A percentile compares a stretch with the other conserved stretches of the same genome.
Conservation (phyloP, 1,140 invertebrate genomes). For the Neomicropteryx cornuta region DNA sequence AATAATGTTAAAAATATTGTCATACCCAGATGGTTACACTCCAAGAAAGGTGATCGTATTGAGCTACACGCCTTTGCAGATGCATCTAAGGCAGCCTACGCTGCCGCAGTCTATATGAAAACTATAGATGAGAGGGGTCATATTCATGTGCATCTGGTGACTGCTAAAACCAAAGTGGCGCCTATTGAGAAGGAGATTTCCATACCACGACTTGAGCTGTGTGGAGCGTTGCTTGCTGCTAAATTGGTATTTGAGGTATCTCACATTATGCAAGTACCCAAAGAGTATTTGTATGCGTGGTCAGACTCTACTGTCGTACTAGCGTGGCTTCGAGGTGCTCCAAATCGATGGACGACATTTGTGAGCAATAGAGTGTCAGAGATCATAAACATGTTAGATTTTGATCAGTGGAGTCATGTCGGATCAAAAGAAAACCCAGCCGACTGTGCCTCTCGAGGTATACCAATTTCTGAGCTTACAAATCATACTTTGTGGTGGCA, state of each 20-base stretch:
- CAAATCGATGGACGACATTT: conserved; percentile 18
- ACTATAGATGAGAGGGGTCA: conserved; percentile 1
- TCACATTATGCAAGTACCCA: conserved; percentile 6
- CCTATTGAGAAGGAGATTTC: conserved; percentile 11
- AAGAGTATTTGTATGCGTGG: conserved; percentile 1
- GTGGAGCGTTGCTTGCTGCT: conserved; percentile 8
- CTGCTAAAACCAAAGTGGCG: conserved; percentile 15
- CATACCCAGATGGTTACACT: too few relatives aligned
- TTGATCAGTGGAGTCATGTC: conserved; percentile 26
- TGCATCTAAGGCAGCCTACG: conserved; percentile 18
- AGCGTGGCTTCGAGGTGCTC: conserved; percentile 17
- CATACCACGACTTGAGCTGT: conserved; percentile 13
- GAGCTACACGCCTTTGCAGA: conserved; percentile 22
- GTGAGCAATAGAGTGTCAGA: conserved; percentile 24
- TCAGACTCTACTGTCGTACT: conserved; percentile 24
- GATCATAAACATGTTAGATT: conserved; percentile 16
- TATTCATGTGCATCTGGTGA: conserved; percentile 15
- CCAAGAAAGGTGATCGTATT: too few relatives aligned
- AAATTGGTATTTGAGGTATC: conserved; percentile 10
- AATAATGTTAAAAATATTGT: too few relatives aligned
- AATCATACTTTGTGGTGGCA: conserved; percentile 15
- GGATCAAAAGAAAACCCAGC: conserved; percentile 24
- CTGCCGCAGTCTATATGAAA: conserved; percentile 17
- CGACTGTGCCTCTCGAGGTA: conserved; percentile 25
- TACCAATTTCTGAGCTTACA: conserved; percentile 9